Conservation (phyloP, 2,797 vertebrate genomes). For the Myotis myotis region DNA sequence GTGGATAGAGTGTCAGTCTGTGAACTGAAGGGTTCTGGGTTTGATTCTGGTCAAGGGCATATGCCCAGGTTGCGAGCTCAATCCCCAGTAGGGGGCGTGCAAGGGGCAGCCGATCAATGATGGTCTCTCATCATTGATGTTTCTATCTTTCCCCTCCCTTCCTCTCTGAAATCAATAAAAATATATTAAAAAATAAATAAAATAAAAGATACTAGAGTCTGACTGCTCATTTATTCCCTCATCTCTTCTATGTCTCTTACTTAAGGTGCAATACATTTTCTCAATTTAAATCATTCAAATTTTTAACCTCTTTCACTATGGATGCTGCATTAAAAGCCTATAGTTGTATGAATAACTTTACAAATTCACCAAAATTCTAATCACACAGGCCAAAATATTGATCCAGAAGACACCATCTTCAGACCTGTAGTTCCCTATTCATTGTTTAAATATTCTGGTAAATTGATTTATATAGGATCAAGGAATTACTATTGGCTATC, state of each 20-base stretch:
- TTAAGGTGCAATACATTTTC: neutral
- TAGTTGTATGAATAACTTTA: neutral
- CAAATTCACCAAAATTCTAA: conserved; percentile 41
- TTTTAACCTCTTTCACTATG: neutral
- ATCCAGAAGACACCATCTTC: neutral
- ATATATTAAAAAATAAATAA: too few relatives aligned
- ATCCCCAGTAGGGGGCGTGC: too few relatives aligned
- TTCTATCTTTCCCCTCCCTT: too few relatives aligned
- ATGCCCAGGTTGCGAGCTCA: too few relatives aligned
- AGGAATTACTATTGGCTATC: neutral
- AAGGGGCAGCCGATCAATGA: too few relatives aligned
- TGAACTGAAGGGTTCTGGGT: too few relatives aligned
- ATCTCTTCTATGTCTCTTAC: neutral
- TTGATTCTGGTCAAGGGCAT: too few relatives aligned
- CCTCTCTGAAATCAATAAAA: too few relatives aligned
- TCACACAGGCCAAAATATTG: neutral
- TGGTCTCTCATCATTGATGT: too few relatives aligned
- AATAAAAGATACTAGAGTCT: neutral
- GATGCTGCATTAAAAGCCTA: neutral
- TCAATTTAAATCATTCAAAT: neutral
- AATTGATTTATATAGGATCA: neutral
- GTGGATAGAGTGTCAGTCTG: too few relatives aligned
- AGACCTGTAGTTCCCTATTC: neutral
- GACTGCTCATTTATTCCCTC: neutral
- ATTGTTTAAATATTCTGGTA: neutral